These are phyloP conservation scores for Melikaiella ostensackeni DNA, from an alignment of 2,888 invertebrate species.

Conservation along the genomic window DNA sequence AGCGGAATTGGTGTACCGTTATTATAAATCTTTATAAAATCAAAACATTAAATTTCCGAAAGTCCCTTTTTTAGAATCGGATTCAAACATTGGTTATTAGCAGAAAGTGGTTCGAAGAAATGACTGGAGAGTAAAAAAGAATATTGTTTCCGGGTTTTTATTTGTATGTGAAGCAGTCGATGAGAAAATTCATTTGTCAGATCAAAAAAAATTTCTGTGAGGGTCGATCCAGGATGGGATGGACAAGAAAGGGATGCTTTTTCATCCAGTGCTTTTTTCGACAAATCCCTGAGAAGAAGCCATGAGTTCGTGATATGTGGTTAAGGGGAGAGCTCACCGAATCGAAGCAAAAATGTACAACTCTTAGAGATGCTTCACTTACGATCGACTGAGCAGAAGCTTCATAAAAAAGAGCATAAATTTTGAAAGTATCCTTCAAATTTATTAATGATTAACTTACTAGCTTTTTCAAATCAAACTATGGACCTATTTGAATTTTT, in stretches of 20 bases:
- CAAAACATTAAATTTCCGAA: background rate
- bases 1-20: too few species aligned
- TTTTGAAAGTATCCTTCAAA: background rate
- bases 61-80: background rate
- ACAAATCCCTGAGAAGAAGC: conserved; percentile 1
- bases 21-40: background rate
- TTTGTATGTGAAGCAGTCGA: background rate
- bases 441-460: too few species aligned
- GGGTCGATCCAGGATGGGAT: background rate
- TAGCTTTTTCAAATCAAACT: too few species aligned
- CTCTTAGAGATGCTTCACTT: background rate
- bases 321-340: background rate
- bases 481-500: too few species aligned
- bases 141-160: background rate
- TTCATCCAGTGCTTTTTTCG: background rate
- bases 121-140: background rate
- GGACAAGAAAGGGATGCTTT: background rate
- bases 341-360: background rate
- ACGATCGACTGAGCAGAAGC: background rate
- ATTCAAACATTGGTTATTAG: background rate
- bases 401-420: background rate
- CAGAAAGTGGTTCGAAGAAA: background rate
- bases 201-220: background rate
- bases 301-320: background rate
- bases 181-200: background rate